Evolutionary conservation across 2,113 vertebrate genomes (phyloP).

Genomic region (Pygoscelis adeliae): DNA sequence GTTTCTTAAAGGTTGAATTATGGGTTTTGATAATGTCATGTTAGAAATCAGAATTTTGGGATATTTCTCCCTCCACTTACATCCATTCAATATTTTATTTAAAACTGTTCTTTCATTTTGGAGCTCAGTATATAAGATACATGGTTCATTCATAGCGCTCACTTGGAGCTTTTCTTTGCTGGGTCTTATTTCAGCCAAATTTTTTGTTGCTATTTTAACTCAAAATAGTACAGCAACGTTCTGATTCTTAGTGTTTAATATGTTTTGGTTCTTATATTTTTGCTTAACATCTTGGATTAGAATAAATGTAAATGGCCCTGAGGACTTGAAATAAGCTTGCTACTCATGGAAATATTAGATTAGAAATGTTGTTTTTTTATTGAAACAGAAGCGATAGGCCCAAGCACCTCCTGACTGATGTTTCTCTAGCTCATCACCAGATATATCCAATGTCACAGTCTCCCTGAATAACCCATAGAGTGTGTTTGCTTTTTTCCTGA

Average conservation of each 20-base stretch:
- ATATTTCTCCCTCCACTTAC: background rate
- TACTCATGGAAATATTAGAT: background rate
- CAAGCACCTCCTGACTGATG: background rate
- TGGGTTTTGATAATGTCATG: background rate
- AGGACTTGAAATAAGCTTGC: background rate
- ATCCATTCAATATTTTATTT: background rate
- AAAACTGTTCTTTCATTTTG: background rate
- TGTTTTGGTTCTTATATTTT: background rate
- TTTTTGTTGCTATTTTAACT: background rate
- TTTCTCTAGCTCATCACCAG: background rate
- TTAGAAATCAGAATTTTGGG: background rate
- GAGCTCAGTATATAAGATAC: accelerated
- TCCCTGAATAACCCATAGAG: background rate
- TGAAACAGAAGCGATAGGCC: background rate
- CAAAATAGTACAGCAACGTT: background rate
- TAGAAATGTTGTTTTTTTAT: background rate
- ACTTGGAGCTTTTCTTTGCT: background rate
- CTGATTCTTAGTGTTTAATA: background rate
- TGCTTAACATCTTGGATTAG: background rate
- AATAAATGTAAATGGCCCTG: background rate
- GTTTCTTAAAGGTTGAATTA: background rate
- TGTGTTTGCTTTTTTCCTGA: background rate
- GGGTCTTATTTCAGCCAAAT: background rate
- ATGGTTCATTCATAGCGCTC: background rate
- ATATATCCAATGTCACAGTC: background rate